Base-by-base conservation (phyloP, 2,888 invertebrate genomes). In the Ophraella communa region DNA sequence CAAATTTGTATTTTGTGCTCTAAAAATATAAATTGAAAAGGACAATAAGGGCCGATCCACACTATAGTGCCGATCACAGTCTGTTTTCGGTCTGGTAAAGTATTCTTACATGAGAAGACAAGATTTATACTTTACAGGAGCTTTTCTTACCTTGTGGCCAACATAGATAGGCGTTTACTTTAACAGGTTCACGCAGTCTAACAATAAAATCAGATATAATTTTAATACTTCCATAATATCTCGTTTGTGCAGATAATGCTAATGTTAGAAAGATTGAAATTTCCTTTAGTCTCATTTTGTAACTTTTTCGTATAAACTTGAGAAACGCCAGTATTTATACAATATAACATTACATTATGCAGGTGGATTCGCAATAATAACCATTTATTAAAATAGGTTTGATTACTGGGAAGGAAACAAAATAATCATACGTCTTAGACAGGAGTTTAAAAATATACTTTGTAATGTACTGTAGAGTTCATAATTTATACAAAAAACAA, bases 101-200 rank as follows among this genome's bases (percentile, higher is more conserved):
- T n/a, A n/a, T n/a, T n/a, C n/a, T n/a, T n/a, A n/a, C n/a, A n/a
- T n/a, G n/a, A n/a, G n/a, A n/a, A n/a, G n/a, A n/a, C n/a, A n/a
- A n/a, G n/a, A n/a, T n/a, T n/a, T n/a, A n/a, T n/a, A n/a, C n/a
- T n/a, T n/a, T 17, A 10, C 30, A 11, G 4, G 17, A 1, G 21
- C 11, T 54, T 11, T 23, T 62, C 62, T 71, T 66, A 76, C 76
- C 69, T 70, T 64, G 71, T 7, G 67, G 54, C 76, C 77, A 77
- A 61, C 77, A 77, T 23, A 75, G 27, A 57, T 67, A 71, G 3
- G 71, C 65, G 14, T 64, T 67, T 44, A 77, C 54, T 66, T 68
- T 72, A 5, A 62, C 61, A 10, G 76, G 73, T 42, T 14, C 33
- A 45, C 67, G 61, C 60, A 74, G 70, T 24, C 45, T 51, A 10